A percentile compares a stretch with the other conserved stretches of the same genome.
Evolutionary conservation across 1,140 invertebrate genomes (phyloP).

Genomic region (Bombus breviceps): DNA sequence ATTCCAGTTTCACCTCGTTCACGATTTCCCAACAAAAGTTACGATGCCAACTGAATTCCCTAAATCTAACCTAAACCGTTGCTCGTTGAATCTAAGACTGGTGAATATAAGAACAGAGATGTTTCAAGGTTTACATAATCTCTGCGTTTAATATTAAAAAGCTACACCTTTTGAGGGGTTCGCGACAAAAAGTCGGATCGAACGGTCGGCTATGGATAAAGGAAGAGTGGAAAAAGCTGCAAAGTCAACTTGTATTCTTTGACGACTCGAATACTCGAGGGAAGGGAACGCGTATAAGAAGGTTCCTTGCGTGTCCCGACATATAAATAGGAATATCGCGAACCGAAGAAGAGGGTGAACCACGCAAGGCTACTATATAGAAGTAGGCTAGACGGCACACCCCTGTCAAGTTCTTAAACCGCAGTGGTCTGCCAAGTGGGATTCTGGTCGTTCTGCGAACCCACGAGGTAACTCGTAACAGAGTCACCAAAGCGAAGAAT

Average conservation of each 20-base stretch:
- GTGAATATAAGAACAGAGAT: neutral
- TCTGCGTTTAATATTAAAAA: slow-evolving; percentile 12
- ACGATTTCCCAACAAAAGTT: neutral
- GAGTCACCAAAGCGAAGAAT: slow-evolving; percentile 65
- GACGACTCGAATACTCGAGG: slow-evolving; percentile 11
- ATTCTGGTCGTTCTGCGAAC: slow-evolving; percentile 51
- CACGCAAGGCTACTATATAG: slow-evolving; percentile 5
- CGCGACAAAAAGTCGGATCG: neutral
- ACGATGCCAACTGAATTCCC: neutral
- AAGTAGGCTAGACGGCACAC: slow-evolving; percentile 4
- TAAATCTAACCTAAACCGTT: neutral
- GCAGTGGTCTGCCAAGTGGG: slow-evolving; percentile 63
- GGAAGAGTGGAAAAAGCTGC: neutral
- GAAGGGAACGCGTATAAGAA: slow-evolving; percentile 4
- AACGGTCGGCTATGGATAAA: neutral
- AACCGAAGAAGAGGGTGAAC: slow-evolving; percentile 45
- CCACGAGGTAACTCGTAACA: slow-evolving; percentile 54
- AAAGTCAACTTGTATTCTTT: slow-evolving; percentile 36
- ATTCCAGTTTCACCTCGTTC: slow-evolving; percentile 27
- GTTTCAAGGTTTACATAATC: neutral
- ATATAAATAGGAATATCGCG: slow-evolving; percentile 65
- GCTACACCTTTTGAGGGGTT: neutral
- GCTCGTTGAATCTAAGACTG: neutral
- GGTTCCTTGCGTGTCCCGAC: slow-evolving; percentile 36
- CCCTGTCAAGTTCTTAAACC: slow-evolving; percentile 59